A percentile compares a stretch with the other conserved stretches of the same genome.
Evolutionary conservation across 2,113 vertebrate genomes (phyloP).

Genomic region (Catagonus wagneri): DNA sequence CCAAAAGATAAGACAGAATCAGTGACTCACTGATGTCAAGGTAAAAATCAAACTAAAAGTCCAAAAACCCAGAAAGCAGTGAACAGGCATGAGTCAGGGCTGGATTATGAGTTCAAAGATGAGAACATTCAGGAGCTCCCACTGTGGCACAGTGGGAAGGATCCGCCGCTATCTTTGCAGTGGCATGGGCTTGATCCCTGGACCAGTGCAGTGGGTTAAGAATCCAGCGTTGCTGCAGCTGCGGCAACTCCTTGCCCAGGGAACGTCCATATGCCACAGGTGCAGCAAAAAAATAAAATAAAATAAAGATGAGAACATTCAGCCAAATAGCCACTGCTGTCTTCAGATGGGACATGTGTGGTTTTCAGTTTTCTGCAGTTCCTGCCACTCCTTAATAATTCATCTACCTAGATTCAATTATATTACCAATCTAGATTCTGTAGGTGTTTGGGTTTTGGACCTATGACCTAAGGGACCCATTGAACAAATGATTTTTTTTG

Average conservation of each 20-base stretch:
- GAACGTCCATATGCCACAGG: no score
- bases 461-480: background rate
- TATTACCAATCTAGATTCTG: background rate
- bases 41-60: conserved; percentile 21
- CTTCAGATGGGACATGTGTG: background rate
- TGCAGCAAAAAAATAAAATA: no score
- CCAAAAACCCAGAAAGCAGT: background rate
- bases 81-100: background rate
- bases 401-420: background rate
- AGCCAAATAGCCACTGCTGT: background rate
- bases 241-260: no score
- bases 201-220: no score
- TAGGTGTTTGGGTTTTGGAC: background rate
- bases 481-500: conserved; percentile 69
- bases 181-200: no score
- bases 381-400: background rate
- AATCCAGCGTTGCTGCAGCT: no score
- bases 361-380: background rate
- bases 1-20: background rate
- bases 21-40: background rate
- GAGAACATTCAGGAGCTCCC: background rate
- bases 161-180: no score
- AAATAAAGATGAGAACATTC: background rate
- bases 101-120: background rate
- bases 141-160: no score